Evolutionary conservation across 2,797 vertebrate genomes (phyloP), one percentile per base, ranked within the genome.

Genomic region (Numenius phaeopus): DNA sequence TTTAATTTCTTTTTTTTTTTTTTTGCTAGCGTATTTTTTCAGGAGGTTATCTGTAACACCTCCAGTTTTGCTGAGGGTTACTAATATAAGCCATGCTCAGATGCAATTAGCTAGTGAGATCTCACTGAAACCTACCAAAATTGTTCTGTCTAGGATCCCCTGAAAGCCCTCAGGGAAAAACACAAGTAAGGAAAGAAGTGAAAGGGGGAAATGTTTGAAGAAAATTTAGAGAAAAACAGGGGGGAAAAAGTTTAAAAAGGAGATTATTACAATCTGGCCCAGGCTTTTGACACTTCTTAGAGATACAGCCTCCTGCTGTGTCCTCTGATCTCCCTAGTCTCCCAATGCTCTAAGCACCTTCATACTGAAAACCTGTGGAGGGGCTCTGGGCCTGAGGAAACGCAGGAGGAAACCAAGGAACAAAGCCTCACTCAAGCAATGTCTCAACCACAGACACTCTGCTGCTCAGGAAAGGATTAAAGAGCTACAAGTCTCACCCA

Each of bases 221-320:
- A 16, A 77, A 67, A 62, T 62, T 3, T 17, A 34, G 11, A 30
- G 24, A 9, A 84, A 67, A 59, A 34, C 19, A 11, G 4, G 1
- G 2, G 1, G 0, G 4, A 26, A 23, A 55, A 17, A 12, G 0
- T 14, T 32, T 57, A 8, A 17, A 82, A 61, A 64, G 9, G 4
- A 47, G 4, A 29, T 70, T 32, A 70, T 20, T 66, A 11, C 8
- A 37, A n/a, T 42, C 26, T 73, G 34, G 7, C 26, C 20, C 11
- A 57, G 23, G 21, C 9, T 79, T 85, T 76, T 83, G 32, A 32
- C 17, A 50, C 19, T 69, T 76, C 24, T 54, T 70, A 44, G 24
- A 21, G 32, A 40, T 32, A 29, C 6, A 78, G 14, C 6, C 3
- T 78, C 14, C 24, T 73, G 0, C 18, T 83, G 20, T 57, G 22